A percentile compares a stretch with the other conserved stretches of the same genome.
phyloP scores from a whole-genome alignment of 2,797 vertebrate species.

The Diplodus puntazzo region DNA sequence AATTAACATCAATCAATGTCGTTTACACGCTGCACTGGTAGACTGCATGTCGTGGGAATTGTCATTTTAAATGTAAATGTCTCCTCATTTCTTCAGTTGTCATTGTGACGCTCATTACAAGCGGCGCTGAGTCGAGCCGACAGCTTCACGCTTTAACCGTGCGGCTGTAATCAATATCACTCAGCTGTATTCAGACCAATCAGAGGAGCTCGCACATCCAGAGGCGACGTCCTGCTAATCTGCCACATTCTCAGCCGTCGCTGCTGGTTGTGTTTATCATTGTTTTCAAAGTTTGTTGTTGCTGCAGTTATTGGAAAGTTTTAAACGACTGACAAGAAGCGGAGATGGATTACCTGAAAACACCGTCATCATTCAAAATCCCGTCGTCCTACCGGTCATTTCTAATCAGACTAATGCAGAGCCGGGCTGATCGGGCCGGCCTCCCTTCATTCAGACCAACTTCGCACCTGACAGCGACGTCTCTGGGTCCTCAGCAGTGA shows the following conservation, averaged over 20 bases:
- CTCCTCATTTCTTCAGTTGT: slow-evolving; percentile 28
- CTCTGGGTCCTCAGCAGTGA: no score
- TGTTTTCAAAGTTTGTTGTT: neutral
- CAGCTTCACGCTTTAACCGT: slow-evolving; percentile 18
- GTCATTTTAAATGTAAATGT: slow-evolving; percentile 52
- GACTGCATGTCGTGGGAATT: slow-evolving; percentile 26
- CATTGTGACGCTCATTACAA: slow-evolving; percentile 26
- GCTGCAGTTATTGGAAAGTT: neutral
- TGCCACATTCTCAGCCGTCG: neutral
- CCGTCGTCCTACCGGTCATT: neutral
- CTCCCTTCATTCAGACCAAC: no score
- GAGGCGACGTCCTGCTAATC: neutral
- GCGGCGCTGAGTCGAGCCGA: slow-evolving; percentile 17
- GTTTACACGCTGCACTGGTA: slow-evolving; percentile 1
- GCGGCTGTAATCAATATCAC: slow-evolving; percentile 40
- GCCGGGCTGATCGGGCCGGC: no score
- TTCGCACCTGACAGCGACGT: no score
- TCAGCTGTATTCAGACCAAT: neutral
- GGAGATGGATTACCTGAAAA: neutral
- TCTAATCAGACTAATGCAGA: neutral
- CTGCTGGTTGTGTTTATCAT: slow-evolving; percentile 10
- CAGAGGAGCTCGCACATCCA: neutral
- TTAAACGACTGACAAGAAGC: slow-evolving; percentile 8
- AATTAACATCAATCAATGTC: slow-evolving; percentile 59
- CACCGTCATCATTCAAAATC: neutral